phyloP scores from a whole-genome alignment of 2,797 vertebrate genomes.

The Arctocebus calabarensis region DNA sequence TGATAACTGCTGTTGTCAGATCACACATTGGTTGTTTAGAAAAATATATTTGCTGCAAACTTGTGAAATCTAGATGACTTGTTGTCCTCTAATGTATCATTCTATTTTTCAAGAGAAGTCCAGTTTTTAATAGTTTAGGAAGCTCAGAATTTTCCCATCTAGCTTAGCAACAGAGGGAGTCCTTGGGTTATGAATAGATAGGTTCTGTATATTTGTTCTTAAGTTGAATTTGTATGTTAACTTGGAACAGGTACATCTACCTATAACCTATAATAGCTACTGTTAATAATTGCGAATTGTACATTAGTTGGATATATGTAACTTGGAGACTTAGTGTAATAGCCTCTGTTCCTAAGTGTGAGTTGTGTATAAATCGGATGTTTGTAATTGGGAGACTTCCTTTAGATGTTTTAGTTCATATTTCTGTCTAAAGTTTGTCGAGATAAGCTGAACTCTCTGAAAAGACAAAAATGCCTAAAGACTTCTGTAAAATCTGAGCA shows the following conservation, averaged over 20 bases:
- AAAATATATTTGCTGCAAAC: background rate
- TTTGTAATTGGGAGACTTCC: too few species aligned
- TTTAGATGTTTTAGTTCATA: background rate
- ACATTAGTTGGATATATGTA: too few species aligned
- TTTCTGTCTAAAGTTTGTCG: background rate
- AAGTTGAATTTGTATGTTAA: too few species aligned
- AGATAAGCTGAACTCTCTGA: background rate
- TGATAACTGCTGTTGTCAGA: background rate
- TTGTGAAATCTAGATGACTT: slow-evolving; percentile 42
- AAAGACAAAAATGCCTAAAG: background rate
- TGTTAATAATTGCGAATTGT: too few species aligned
- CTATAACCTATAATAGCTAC: too few species aligned
- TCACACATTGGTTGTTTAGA: background rate
- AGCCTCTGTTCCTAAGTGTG: too few species aligned
- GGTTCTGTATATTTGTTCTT: too few species aligned
- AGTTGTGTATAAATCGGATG: too few species aligned
- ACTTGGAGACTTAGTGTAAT: too few species aligned
- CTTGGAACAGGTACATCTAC: too few species aligned
- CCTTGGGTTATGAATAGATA: too few species aligned
- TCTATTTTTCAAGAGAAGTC: slow-evolving; percentile 49
- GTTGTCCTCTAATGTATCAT: background rate
- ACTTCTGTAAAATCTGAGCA: background rate
- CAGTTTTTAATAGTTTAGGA: slow-evolving; percentile 40
- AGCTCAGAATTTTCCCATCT: slow-evolving; percentile 25
- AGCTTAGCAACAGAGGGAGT: background rate